phyloP scores from a whole-genome alignment of 2,888 invertebrate genomes.

The Anagyrus pseudococci region DNA sequence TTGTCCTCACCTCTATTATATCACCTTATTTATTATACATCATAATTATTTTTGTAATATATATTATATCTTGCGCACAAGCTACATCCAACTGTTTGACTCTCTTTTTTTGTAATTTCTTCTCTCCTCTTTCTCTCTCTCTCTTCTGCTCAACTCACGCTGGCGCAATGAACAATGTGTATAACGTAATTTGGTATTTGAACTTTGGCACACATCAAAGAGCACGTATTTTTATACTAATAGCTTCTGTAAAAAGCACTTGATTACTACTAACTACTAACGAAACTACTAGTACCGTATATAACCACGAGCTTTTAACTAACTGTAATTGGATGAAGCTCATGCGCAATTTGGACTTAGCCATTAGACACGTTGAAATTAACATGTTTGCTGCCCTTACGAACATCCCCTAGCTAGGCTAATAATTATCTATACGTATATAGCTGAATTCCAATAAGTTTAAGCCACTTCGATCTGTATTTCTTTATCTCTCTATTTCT shows the following conservation, averaged over 20 bases:
- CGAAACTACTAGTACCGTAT: neutral
- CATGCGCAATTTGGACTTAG: conserved; percentile 41
- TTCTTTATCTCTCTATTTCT: neutral
- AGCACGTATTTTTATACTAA: neutral
- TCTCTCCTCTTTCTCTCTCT: conserved; percentile 2
- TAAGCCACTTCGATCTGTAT: conserved; percentile 48
- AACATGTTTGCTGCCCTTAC: conserved; percentile 54
- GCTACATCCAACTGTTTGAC: conserved; percentile 45
- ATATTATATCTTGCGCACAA: conserved; percentile 43
- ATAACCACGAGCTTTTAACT: no score
- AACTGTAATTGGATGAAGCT: conserved; percentile 44
- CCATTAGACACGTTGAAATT: conserved; percentile 53
- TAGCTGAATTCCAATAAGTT: no score
- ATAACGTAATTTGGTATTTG: no score
- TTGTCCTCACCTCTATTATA: conserved; percentile 17
- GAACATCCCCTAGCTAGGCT: conserved; percentile 52
- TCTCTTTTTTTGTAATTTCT: neutral
- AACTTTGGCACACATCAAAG: neutral
- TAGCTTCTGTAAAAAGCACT: neutral
- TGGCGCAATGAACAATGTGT: no score
- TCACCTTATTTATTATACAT: neutral
- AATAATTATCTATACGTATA: conserved; percentile 37
- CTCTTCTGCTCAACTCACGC: conserved; percentile 6
- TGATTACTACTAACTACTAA: neutral
- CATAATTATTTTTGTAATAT: conserved; percentile 34